Conservation (phyloP, 2,113 vertebrate genomes). For the Epinephelus cyanopodus region DNA sequence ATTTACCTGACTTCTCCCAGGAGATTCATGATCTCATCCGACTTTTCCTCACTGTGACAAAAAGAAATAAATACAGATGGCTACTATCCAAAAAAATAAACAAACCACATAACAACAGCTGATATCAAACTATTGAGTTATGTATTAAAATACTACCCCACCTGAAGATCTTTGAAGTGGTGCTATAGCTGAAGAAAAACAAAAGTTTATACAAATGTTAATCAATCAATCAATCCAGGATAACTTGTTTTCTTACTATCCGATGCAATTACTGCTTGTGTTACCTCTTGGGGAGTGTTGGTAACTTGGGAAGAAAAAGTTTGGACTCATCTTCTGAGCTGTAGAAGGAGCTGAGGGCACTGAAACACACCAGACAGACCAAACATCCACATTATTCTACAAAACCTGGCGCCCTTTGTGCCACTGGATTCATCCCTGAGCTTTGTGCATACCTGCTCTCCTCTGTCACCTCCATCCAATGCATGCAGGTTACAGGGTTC, state of each 20-base stretch:
- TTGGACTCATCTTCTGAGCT: conserved; percentile 95
- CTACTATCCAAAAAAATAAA: conserved; percentile 12
- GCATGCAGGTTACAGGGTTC: conserved; percentile 92
- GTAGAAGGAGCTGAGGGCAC: conserved; percentile 91
- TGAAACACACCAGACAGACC: conserved; percentile 68
- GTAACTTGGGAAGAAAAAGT: conserved; percentile 93
- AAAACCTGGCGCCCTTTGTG: not conserved
- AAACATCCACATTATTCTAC: not conserved
- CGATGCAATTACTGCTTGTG: not conserved
- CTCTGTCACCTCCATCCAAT: conserved; percentile 97
- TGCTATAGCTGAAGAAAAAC: conserved; percentile 89
- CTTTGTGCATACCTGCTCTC: conserved; percentile 88
- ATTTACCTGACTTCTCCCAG: conserved; percentile 95
- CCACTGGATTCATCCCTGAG: not conserved
- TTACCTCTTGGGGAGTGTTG: conserved; percentile 96
- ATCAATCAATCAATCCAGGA: not conserved
- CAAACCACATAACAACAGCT: not conserved
- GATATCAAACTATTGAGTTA: not conserved
- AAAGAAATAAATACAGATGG: conserved; percentile 34
- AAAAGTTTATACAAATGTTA: conserved; percentile 21
- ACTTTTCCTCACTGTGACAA: conserved; percentile 95
- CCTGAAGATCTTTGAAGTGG: conserved; percentile 98
- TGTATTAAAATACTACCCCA: conserved; percentile 67
- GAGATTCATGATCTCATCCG: conserved; percentile 97
- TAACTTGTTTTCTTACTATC: not conserved